These are phyloP conservation scores for Cladopsammia gracilis DNA, from an alignment of 64 coral and sea anemone genomes.

Conservation along the genomic window DNA sequence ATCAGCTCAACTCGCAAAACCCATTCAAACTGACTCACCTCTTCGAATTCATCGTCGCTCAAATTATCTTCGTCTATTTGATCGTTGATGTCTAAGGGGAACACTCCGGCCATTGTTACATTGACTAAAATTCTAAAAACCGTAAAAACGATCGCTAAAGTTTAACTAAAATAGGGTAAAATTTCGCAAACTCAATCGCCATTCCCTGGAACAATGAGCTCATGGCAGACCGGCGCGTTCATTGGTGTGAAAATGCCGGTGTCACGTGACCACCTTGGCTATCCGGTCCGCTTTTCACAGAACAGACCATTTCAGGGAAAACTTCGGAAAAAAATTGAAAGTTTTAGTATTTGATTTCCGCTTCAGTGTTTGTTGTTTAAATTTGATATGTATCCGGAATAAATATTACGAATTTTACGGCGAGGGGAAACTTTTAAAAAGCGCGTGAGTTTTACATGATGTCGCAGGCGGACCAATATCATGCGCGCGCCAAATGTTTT, in stretches of 20 bases:
- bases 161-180: conserved; percentile 93
- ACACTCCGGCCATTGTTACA: conserved; percentile 94
- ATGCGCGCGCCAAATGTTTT: too few relatives aligned
- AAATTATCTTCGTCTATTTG: conserved; percentile 83
- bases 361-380: too few relatives aligned
- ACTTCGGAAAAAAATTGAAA: neutral
- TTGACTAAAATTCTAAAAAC: conserved; percentile 84
- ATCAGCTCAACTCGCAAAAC: neutral
- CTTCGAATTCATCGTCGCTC: conserved; percentile 87
- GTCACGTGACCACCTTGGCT: conserved; percentile 9
- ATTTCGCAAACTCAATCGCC: conserved; percentile 76
- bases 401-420: too few relatives aligned
- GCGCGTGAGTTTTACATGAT: too few relatives aligned
- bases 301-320: neutral
- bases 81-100: conserved; percentile 92
- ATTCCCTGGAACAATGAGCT: conserved; percentile 94
- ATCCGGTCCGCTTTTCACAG: neutral
- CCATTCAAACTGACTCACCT: conserved; percentile 60
- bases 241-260: conserved; percentile 56
- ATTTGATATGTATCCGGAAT: too few relatives aligned
- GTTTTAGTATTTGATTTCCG: too few relatives aligned
- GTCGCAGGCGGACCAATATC: too few relatives aligned
- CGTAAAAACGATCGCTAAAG: conserved; percentile 55
- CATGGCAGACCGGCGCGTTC: conserved; percentile 54
- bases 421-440: too few relatives aligned